Base-by-base conservation (phyloP, 2,113 vertebrate species). In the Brachionichthys hirsutus region DNA sequence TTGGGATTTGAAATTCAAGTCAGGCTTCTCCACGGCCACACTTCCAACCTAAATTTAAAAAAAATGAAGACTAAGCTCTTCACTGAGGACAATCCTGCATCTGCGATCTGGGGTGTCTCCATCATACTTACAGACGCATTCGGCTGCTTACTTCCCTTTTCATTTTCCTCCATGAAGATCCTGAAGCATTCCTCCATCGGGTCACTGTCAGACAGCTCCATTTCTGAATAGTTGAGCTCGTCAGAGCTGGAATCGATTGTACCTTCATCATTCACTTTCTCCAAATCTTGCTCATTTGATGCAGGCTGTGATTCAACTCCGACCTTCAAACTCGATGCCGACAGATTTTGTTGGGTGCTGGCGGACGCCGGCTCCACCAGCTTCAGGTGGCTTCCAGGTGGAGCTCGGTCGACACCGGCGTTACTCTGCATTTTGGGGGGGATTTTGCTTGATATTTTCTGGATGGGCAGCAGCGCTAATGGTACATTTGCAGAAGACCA, bases 151-250 rank as follows among this genome's bases (percentile, higher is more conserved):
- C 54, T 9, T 67, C 24, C 63, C 0, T 46, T 24, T 13, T 80
- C 45, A 1, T 91, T 88, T 6, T 78, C 87, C 73, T 91, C 90
- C 89, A 91, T 88, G 69, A 94, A 94, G 82, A 93, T 92, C 56
- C 59, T 75, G 76, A 86, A 87, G 69, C 92, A 92, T 59, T 94
- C 91, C 54, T 94, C 91, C 80, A 89, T 77, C 2, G 90, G 80
- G 64, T 92, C 90, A 9, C 85, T 88, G 40, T 92, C 92, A 0
- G 90, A 92, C 20, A 91, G 19, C 3, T 91, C 91, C 22, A 89
- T 4, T 4, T 85, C 90, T 1, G 85, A 90, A 55, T 85, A 86
- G 61, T 75, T 76, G 5, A 75, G 55, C 53, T 88, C 85, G 2
- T 84, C 89, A 8, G 88, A 85, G 58, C 78, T 88, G 15, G 87